Evolutionary conservation across 2,888 invertebrate genomes (phyloP), one percentile per base, ranked within the genome.

Genomic region (Hirtodrosophila alboralis): DNA sequence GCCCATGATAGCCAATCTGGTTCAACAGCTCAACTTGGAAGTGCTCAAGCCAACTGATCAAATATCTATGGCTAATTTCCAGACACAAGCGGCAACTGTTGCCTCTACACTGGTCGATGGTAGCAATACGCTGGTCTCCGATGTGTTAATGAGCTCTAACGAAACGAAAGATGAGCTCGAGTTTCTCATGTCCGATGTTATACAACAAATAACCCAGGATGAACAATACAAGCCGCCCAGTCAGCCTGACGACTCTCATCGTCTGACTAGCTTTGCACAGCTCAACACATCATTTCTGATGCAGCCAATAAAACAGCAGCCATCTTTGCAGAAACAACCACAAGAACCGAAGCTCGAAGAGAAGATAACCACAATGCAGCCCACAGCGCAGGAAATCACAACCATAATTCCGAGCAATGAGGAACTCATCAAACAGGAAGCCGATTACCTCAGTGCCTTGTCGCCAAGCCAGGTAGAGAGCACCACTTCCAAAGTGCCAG

Each of bases 61-160:
- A 51, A 87, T 90, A 36, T 86, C 73, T 0, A 90, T 91, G 91
- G 73, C 77, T 13, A 87, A 90, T 43, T 91, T 89, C 65, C 87
- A 89, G 54, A 87, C 87, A 1, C 90, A 90, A 59, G 90, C 90
- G 12, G 91, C 91, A 1, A 91, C 91, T 0, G 86, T 90, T 0
- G 91, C 91, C 7, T 91, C 91, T 10, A 88, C 87, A 0, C 57
- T 91, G 5, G 89, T 90, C 9, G 89, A 89, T 44, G 88, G 86
- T 53, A 81, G 73, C 14, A 81, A 76, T 18, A 74, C 86, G 0
- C 38, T 83, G 0, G 59, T 81, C 8, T 44, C 74, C 3, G 83
- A 87, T 23, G 18, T 75, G 1, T 56, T 52, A 4, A 75, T 85
- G 76, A 87, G 52, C 37, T 83, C 86, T 2, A 87, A 87, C 12